phyloP scores from a whole-genome alignment of 1,140 invertebrate species.

The Cheumatopsyche charites region DNA sequence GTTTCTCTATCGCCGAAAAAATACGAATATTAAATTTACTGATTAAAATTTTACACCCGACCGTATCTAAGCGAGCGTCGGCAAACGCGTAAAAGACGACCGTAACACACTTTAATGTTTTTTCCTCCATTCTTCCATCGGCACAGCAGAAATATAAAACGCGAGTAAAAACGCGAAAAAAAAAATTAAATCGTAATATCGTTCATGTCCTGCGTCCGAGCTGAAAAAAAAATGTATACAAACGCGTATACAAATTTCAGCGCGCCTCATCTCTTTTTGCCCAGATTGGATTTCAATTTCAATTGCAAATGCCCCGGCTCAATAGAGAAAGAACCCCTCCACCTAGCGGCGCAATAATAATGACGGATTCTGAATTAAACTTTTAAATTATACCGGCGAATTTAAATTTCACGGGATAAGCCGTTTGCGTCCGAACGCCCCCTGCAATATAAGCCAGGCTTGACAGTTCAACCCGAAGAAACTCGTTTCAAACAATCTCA shows the following conservation, averaged over 20 bases:
- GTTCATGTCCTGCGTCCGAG: neutral
- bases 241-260: neutral
- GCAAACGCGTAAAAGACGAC: slow-evolving; percentile 2
- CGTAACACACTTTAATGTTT: slow-evolving; percentile 12
- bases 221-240: neutral
- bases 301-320: slow-evolving; percentile 16
- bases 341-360: slow-evolving; percentile 11
- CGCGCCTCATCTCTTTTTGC: neutral
- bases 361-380: slow-evolving; percentile 26
- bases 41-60: slow-evolving; percentile 15
- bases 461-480: neutral
- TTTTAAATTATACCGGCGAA: slow-evolving; percentile 20
- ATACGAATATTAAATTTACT: slow-evolving; percentile 15
- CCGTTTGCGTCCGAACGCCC: slow-evolving; percentile 15
- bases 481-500: neutral
- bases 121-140: neutral
- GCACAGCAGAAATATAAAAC: slow-evolving; percentile 13
- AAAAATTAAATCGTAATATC: neutral
- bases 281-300: slow-evolving; percentile 26
- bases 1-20: neutral
- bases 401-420: slow-evolving; percentile 1
- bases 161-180: neutral
- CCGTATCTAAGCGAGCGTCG: neutral
- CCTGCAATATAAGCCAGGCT: slow-evolving; percentile 4
- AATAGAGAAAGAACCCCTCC: neutral